A percentile compares a stretch with the other conserved stretches of the same genome.
Evolutionary conservation across 2,888 invertebrate species (phyloP).

Genomic region (Geotrupes spiniger): DNA sequence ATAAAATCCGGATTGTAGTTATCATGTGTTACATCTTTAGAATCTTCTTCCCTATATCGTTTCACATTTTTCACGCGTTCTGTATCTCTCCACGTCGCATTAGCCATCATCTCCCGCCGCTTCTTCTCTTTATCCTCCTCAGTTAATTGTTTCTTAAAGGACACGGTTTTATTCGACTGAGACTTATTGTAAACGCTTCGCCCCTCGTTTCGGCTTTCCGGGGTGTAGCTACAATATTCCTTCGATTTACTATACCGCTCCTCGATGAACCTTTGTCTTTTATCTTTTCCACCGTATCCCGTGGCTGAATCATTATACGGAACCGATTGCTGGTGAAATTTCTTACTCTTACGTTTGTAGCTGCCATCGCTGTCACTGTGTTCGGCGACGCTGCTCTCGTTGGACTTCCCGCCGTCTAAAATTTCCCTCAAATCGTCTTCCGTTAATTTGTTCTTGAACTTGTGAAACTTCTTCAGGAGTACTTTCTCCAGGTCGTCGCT

Average conservation of each 20-base stretch:
- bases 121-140: conserved; percentile 68
- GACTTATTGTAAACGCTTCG: conserved; percentile 24
- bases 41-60: conserved; percentile 59
- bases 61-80: conserved; percentile 64
- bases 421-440: conserved; percentile 46
- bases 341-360: conserved; percentile 7
- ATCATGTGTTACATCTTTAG: conserved; percentile 49
- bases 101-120: conserved; percentile 78
- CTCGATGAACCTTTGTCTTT: conserved; percentile 1
- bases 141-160: conserved; percentile 50
- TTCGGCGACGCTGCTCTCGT: conserved; percentile 32
- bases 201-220: conserved; percentile 15
- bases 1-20: conserved; percentile 56
- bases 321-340: conserved; percentile 33
- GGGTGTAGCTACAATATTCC: conserved; percentile 27
- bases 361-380: conserved; percentile 21
- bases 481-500: conserved; percentile 63
- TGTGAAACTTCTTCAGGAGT: conserved; percentile 68
- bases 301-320: conserved; percentile 26
- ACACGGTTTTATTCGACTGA: conserved; percentile 8
- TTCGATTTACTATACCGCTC: conserved; percentile 16
- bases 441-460: conserved; percentile 58
- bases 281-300: conserved; percentile 11
- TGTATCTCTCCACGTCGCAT: conserved; percentile 69
- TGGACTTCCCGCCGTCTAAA: conserved; percentile 47